Base-by-base conservation (phyloP, 1,140 invertebrate genomes). In the Notospermus geniculatus region DNA sequence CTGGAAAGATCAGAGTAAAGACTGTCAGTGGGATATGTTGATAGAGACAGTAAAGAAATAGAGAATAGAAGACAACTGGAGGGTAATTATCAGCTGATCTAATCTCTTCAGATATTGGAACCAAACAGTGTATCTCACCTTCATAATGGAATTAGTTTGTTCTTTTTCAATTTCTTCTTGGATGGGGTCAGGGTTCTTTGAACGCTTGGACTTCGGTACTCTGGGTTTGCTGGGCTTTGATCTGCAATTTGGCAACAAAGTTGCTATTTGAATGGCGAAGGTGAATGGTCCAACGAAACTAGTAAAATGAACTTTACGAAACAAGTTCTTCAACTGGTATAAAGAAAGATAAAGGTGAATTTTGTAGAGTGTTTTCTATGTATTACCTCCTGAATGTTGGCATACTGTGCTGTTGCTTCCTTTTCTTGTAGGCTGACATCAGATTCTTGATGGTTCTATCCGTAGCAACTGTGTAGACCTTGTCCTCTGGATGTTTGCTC, bases 81-180 rank as follows among this genome's bases (percentile, higher is more conserved):
- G n/a, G n/a, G n/a, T n/a, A n/a, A n/a, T n/a, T n/a, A n/a, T n/a
- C n/a, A n/a, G n/a, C n/a, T n/a, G n/a, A n/a, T n/a, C 32, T 36
- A 7, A 36, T 4, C 15, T 36, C 15, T 36, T 36, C 5, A 36
- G 32, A 36, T 7, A 36, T 7, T 36, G 32, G n/a, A n/a, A 36
- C 32, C 32, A 4, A 15, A 39, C 53, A 15, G 56, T 43, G 23
- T 23, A 22, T 50, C 41, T 58, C 78, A 90, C 90, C 84, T 92
- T 93, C 58, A 88, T 87, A 50, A 92, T 89, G 60, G 90, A 91
- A 22, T 85, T 84, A 57, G 86, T 86, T 63, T 88, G 85, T 76
- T 92, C 90, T 50, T 74, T 69, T 55, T 74, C 74, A 60, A 82
- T 81, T 23, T 71, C 71, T 45, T 74, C 69, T 25, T 78, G 74